Evolutionary conservation across 2,113 vertebrate species (phyloP).

Genomic region (Pollachius pollachius): DNA sequence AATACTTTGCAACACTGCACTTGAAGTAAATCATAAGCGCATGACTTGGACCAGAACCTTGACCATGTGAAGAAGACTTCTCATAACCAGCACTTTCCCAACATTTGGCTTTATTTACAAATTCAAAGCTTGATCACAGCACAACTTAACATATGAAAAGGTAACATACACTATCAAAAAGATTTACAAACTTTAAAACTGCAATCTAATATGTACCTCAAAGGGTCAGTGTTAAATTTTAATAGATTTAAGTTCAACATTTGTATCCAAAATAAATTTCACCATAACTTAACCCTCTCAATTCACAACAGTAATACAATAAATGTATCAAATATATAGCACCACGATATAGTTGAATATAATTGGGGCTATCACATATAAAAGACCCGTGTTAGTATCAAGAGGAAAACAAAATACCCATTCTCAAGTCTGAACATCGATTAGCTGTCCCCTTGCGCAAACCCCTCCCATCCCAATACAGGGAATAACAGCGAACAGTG

Average conservation of each 20-base stretch:
- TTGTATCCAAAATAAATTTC: slow-evolving; percentile 94
- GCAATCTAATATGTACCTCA: slow-evolving; percentile 82
- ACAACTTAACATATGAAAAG: slow-evolving; percentile 90
- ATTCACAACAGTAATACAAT: slow-evolving; percentile 85
- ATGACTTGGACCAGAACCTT: no score
- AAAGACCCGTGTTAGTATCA: slow-evolving; percentile 98
- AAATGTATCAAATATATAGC: slow-evolving; percentile 96
- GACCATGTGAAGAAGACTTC: no score
- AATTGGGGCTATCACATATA: slow-evolving; percentile 86
- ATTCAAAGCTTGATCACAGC: slow-evolving; percentile 82
- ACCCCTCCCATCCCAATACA: slow-evolving; percentile 15
- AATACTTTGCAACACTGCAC: no score
- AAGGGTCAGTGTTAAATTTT: slow-evolving; percentile 70
- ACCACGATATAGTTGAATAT: slow-evolving; percentile 92
- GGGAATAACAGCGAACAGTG: slow-evolving; percentile 20
- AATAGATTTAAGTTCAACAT: slow-evolving; percentile 68
- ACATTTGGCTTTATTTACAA: slow-evolving; percentile 91
- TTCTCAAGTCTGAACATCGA: slow-evolving; percentile 17
- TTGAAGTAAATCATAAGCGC: no score
- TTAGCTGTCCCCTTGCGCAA: neutral
- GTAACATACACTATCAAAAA: slow-evolving; percentile 95
- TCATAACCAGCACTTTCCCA: slow-evolving; percentile 66
- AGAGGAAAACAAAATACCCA: slow-evolving; percentile 46
- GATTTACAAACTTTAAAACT: slow-evolving; percentile 89
- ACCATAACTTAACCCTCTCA: slow-evolving; percentile 75